A percentile compares a stretch with the other conserved stretches of the same genome.
These are phyloP conservation scores for Autographa gamma DNA, from an alignment of 2,888 invertebrate species.

Conservation along the genomic window DNA sequence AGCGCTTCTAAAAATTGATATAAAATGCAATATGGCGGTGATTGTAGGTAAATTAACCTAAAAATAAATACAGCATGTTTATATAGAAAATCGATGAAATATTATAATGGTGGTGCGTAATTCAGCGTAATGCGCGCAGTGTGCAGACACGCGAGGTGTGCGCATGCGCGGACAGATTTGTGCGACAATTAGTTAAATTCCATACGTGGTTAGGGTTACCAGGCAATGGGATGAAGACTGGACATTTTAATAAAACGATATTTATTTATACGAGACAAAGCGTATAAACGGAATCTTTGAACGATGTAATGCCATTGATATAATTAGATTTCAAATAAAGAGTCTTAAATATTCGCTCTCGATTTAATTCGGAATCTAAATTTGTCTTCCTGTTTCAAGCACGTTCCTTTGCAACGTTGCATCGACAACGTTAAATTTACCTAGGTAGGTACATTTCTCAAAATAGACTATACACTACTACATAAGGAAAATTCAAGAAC, in stretches of 20 bases:
- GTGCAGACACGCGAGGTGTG: slow-evolving; percentile 20
- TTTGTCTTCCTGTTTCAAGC: too few relatives aligned
- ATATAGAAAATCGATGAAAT: slow-evolving; percentile 44
- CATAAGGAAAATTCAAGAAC: too few relatives aligned
- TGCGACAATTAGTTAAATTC: background rate
- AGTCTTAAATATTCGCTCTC: too few relatives aligned
- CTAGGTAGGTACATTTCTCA: too few relatives aligned
- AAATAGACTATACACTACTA: too few relatives aligned
- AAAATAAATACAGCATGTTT: slow-evolving; percentile 15
- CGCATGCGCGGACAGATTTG: background rate
- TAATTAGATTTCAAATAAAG: too few relatives aligned
- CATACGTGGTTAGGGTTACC: background rate
- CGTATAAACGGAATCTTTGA: too few relatives aligned
- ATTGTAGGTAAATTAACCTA: slow-evolving; percentile 30
- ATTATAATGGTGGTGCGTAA: slow-evolving; percentile 27
- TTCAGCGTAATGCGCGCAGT: slow-evolving; percentile 20
- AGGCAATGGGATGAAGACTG: background rate
- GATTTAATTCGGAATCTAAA: too few relatives aligned
- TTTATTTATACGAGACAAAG: too few relatives aligned
- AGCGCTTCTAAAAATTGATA: slow-evolving; percentile 7
- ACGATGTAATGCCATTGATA: too few relatives aligned
- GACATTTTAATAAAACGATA: background rate
- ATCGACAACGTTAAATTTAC: too few relatives aligned
- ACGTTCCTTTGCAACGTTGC: too few relatives aligned
- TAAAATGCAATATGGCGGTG: slow-evolving; percentile 15